Conservation (phyloP, 2,797 vertebrate species). For the Macroramphosus scolopax region DNA sequence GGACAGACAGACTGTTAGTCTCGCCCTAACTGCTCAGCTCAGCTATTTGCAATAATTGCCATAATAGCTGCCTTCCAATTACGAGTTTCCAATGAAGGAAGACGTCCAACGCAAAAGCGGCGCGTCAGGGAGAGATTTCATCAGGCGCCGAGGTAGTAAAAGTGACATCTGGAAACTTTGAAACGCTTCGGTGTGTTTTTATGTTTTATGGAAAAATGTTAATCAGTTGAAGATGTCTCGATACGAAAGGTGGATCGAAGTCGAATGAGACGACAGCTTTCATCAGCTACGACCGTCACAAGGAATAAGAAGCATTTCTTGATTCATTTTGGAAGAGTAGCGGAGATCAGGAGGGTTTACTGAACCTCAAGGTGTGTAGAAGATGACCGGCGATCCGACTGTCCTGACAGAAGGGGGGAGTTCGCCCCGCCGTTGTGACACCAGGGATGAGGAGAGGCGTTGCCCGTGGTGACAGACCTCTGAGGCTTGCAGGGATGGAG, state of each 20-base stretch:
- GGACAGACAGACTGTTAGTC: conserved; percentile 38
- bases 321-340: too few species aligned
- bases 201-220: conserved; percentile 9
- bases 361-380: too few species aligned
- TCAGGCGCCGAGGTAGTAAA: conserved; percentile 13
- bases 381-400: too few species aligned
- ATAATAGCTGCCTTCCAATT: conserved; percentile 74
- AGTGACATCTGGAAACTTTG: conserved; percentile 55
- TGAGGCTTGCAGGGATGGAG: too few species aligned
- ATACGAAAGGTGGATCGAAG: conserved; percentile 13
- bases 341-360: too few species aligned
- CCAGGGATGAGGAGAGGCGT: too few species aligned
- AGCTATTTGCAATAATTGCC: conserved; percentile 76
- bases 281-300: too few species aligned
- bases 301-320: too few species aligned
- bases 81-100: conserved; percentile 37
- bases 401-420: too few species aligned
- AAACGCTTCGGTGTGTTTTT: conserved; percentile 3
- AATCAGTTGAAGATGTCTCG: conserved; percentile 17
- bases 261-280: too few species aligned
- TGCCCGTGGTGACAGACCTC: too few species aligned
- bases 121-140: conserved; percentile 40
- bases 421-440: too few species aligned
- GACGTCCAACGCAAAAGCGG: conserved; percentile 45
- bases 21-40: conserved; percentile 65